phyloP scores from a whole-genome alignment of 1,140 invertebrate species.

The Mycetomoellerius zeteki region DNA sequence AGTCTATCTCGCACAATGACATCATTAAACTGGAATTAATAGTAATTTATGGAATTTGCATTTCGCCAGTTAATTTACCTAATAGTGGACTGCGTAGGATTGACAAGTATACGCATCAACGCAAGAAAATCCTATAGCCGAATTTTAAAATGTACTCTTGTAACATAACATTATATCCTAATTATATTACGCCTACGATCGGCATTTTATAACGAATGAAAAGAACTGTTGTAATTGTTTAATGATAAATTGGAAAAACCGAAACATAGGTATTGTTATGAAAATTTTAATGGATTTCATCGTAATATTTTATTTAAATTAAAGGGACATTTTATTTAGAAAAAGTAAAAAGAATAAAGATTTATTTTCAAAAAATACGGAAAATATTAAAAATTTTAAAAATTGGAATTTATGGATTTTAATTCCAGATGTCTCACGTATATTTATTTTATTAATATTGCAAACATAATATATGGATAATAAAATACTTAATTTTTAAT shows the following conservation, averaged over 20 bases:
- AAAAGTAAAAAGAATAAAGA: not conserved
- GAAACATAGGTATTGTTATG: not conserved
- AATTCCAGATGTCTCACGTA: not conserved
- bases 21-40: constrained; percentile 71
- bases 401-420: not conserved
- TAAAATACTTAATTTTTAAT: not conserved
- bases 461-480: constrained; percentile 8
- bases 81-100: not conserved
- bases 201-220: constrained; percentile 15
- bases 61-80: constrained; percentile 54
- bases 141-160: not conserved
- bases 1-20: constrained; percentile 33
- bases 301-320: not conserved
- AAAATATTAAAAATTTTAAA: not conserved
- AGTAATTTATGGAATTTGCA: constrained; percentile 62
- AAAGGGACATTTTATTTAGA: not conserved
- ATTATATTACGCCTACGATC: not conserved
- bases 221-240: not conserved
- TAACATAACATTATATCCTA: constrained; percentile 3
- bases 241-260: not conserved
- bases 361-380: not conserved
- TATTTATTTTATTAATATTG: not conserved
- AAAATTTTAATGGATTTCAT: not conserved
- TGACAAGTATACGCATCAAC: no score
- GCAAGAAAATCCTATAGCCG: not conserved